phyloP scores from a whole-genome alignment of 2,113 vertebrate species.

The Platanista minor region DNA sequence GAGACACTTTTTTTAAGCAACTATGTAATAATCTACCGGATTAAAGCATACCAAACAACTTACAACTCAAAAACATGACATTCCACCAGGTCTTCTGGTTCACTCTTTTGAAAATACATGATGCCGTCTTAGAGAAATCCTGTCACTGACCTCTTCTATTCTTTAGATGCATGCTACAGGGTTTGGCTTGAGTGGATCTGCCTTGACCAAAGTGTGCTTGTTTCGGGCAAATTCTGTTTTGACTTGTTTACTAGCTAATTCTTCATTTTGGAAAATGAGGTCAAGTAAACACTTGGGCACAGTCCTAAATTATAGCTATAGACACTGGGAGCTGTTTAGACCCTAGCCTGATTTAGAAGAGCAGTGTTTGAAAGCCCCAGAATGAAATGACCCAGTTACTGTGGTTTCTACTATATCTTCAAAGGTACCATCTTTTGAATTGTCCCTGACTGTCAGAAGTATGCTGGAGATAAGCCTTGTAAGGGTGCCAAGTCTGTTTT shows the following conservation, averaged over 20 bases:
- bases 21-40: conserved; percentile 80
- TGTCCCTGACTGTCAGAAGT: conserved; percentile 76
- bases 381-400: conserved; percentile 56
- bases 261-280: conserved; percentile 79
- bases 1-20: conserved; percentile 79
- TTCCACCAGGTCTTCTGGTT: conserved; percentile 78
- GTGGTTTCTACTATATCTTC: conserved; percentile 72
- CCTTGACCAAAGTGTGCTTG: conserved; percentile 41
- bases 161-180: not conserved
- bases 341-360: conserved; percentile 59
- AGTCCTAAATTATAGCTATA: conserved; percentile 69
- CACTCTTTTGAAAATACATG: conserved; percentile 81
- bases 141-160: conserved; percentile 31
- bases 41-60: conserved; percentile 78
- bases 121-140: conserved; percentile 79
- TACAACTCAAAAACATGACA: conserved; percentile 78
- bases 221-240: conserved; percentile 64
- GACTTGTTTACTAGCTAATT: conserved; percentile 61
- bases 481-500: conserved; percentile 61
- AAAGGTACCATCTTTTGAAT: conserved; percentile 83
- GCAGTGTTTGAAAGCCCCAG: conserved; percentile 57
- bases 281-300: conserved; percentile 82
- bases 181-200: not conserved
- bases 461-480: conserved; percentile 78
- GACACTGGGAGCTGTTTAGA: conserved; percentile 46